Base-by-base conservation (phyloP, 2,888 invertebrate genomes). In the Catocala sponsa region DNA sequence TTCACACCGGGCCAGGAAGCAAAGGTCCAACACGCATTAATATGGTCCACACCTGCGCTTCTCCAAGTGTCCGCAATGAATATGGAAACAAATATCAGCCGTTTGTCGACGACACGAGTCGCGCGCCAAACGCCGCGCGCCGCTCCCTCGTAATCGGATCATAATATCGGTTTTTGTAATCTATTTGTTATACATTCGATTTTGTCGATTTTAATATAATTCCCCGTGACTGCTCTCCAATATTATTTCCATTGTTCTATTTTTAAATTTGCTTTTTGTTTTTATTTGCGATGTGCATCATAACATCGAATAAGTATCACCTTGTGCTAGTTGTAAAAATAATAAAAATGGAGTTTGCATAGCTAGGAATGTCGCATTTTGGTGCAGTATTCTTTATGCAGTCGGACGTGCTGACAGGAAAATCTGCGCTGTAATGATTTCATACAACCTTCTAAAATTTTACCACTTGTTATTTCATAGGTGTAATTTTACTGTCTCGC, bases 1-100 rank as follows among this genome's bases (percentile, higher is more conserved):
- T 89, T 86, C 84, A 85, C 77, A 70, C 71, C 69, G 63, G 61
- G 52, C 46, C 54, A 61, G 65, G 70, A 76, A 72, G 70, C 65
- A 66, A 68, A 72, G 70, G 79, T 72, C 55, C 63, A 55, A 66
- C 67, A 51, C 64, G 66, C 69, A 76, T 80, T 79, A 72, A 75
- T 74, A 78, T 72, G 70, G 55, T 57, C 63, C 57, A 60, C 78
- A 78, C 79, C 76, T 80, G 73, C 55, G 63, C 56, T 63, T 47
- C 49, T 57, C 59, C 59, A 64, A 70, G 71, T 70, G 61, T 32
- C 52, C 57, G 62, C 72, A 70, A 76, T 82, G 74, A 78, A 74
- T 79, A 73, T 60, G 65, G 75, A 68, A 75, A 77, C 70, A 65
- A 72, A 69, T 65, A 52, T 56, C 51, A 35, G 47, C 12, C 61